Conservation (phyloP, 2,797 vertebrate species). For the Carapus acus region DNA sequence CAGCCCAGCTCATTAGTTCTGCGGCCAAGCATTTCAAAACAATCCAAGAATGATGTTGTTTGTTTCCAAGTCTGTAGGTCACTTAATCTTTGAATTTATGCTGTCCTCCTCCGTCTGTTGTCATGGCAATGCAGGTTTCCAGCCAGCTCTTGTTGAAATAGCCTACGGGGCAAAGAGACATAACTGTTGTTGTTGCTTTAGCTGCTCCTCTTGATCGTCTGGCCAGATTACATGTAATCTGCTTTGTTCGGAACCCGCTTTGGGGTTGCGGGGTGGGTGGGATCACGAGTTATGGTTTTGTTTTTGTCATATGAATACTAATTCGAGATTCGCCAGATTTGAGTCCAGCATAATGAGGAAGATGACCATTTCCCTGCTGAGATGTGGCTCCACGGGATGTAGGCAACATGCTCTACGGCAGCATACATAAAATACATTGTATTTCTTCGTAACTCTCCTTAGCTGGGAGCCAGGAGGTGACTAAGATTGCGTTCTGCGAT, state of each 20-base stretch:
- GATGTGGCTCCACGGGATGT: no score
- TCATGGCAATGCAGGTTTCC: conserved; percentile 38
- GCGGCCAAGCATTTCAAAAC: conserved; percentile 25
- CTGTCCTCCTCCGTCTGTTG: conserved; percentile 33
- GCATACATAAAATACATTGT: no score
- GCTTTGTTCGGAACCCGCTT: conserved; percentile 66
- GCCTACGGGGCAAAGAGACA: conserved; percentile 67
- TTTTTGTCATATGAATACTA: conserved; percentile 4
- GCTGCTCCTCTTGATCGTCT: conserved; percentile 63
- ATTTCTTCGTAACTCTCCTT: not conserved
- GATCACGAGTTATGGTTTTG: conserved; percentile 41
- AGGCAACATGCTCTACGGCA: no score
- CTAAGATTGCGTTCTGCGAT: conserved; percentile 51
- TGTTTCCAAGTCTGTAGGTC: not conserved
- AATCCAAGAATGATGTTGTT: conserved; percentile 22
- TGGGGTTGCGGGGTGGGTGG: no score
- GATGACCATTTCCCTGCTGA: no score
- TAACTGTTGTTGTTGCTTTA: conserved; percentile 63
- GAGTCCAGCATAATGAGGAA: not conserved
- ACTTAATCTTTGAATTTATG: conserved; percentile 34
- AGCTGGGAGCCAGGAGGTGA: conserved; percentile 28
- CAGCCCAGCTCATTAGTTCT: conserved; percentile 19
- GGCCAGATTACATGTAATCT: conserved; percentile 71
- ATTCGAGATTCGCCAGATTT: conserved; percentile 33
- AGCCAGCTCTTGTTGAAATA: conserved; percentile 49